phyloP scores from a whole-genome alignment of 2,888 invertebrate genomes.

The Beris chalybata region DNA sequence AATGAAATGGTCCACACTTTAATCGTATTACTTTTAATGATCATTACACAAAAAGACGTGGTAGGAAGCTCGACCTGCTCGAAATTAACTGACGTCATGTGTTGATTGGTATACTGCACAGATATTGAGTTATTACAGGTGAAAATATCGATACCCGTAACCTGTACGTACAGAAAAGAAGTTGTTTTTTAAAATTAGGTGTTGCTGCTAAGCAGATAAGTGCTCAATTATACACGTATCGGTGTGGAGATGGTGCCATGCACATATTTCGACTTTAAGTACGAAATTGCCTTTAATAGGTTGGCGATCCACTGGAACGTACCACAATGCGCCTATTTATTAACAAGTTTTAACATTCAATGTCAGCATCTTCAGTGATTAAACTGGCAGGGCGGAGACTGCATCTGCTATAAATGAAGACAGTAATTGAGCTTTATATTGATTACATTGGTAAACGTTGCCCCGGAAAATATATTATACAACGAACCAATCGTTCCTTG shows the following conservation, averaged over 20 bases:
- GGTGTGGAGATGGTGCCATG: constrained; percentile 11
- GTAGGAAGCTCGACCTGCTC: constrained; percentile 22
- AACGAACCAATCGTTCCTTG: neutral
- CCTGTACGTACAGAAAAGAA: constrained; percentile 30
- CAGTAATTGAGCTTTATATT: constrained; percentile 26
- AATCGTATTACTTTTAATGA: neutral
- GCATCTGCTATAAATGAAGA: constrained; percentile 23
- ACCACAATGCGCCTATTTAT: constrained; percentile 20
- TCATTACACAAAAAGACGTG: too few relatives aligned
- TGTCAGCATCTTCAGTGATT: constrained; percentile 18
- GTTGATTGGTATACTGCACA: constrained; percentile 27
- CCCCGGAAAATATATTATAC: constrained; percentile 19
- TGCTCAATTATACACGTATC: constrained; percentile 32
- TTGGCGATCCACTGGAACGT: constrained; percentile 8
- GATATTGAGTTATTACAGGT: constrained; percentile 25
- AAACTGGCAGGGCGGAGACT: constrained; percentile 19
- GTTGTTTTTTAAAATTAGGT: constrained; percentile 30
- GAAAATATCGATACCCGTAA: constrained; percentile 31
- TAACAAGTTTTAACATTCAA: constrained; percentile 22
- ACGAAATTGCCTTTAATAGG: constrained; percentile 28
- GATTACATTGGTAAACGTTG: constrained; percentile 20
- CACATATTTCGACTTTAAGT: neutral
- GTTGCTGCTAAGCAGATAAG: constrained; percentile 33
- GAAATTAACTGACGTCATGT: constrained; percentile 35
- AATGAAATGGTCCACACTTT: constrained; percentile 12